Conservation (phyloP, 1,140 invertebrate species). For the Ips typographus region DNA sequence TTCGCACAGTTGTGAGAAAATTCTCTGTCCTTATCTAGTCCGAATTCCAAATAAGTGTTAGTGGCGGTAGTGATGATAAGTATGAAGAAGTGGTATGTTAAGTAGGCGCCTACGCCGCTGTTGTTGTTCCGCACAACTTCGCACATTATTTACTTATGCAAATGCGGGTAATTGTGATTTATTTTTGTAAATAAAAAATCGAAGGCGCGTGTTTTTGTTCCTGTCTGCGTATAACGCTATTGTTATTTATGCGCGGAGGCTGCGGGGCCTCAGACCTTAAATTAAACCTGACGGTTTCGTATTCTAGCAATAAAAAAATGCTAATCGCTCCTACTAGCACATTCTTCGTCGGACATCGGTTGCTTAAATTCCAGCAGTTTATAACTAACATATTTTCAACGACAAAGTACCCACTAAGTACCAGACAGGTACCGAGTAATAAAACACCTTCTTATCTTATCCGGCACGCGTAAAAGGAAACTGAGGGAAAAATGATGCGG, state of each 20-base stretch:
- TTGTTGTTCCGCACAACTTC: not conserved
- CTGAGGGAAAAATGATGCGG: not conserved
- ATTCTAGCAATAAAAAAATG: not conserved
- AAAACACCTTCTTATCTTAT: too few species aligned
- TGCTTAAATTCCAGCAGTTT: not conserved
- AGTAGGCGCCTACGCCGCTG: not conserved
- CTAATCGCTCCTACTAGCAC: not conserved
- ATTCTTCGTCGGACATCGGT: not conserved
- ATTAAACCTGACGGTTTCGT: not conserved
- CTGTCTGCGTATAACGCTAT: not conserved
- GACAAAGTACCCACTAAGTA: not conserved
- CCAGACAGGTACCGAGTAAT: too few species aligned
- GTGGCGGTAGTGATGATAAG: not conserved
- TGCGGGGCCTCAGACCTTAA: not conserved
- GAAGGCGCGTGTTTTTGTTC: constrained; percentile 1
- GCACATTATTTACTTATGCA: constrained; percentile 14
- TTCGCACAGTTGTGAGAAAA: not conserved
- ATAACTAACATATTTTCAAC: not conserved
- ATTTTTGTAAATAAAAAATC: constrained; percentile 20
- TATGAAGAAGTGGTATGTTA: not conserved
- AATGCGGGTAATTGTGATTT: not conserved
- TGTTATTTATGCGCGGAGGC: not conserved
- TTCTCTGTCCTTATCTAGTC: constrained; percentile 10
- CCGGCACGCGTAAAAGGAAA: too few species aligned
- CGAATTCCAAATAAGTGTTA: constrained; percentile 11